These are phyloP conservation scores for Siphlonurus alternatus DNA, from an alignment of 2,888 invertebrate genomes.

Conservation along the genomic window DNA sequence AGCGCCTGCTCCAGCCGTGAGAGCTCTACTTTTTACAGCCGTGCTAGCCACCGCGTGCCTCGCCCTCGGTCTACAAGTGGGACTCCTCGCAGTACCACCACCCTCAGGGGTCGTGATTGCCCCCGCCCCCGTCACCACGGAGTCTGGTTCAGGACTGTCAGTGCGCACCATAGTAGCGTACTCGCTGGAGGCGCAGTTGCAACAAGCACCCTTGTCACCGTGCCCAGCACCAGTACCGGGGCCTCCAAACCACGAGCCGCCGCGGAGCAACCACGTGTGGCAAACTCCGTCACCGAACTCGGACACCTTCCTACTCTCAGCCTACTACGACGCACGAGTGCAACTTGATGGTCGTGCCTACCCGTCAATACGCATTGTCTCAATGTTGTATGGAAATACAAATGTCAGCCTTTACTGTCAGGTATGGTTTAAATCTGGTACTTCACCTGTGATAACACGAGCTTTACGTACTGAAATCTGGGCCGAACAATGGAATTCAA, in stretches of 20 bases:
- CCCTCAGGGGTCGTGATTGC: not conserved
- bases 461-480: constrained; percentile 42
- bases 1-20: not conserved
- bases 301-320: constrained; percentile 33
- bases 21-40: not conserved
- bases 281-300: constrained; percentile 18
- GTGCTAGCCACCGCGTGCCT: not conserved
- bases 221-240: constrained; percentile 22
- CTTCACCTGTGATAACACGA: constrained; percentile 35
- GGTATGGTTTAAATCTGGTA: constrained; percentile 29
- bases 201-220: constrained; percentile 32
- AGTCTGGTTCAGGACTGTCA: not conserved
- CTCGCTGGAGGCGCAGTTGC: constrained; percentile 36
- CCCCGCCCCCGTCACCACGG: not conserved
- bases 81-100: not conserved
- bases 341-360: constrained; percentile 27
- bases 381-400: constrained; percentile 22
- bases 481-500: constrained; percentile 41
- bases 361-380: constrained; percentile 23
- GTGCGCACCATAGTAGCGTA: constrained; percentile 37
- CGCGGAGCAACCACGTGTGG: constrained; percentile 9
- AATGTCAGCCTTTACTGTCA: constrained; percentile 36
- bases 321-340: constrained; percentile 35
- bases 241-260: not conserved
- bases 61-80: not conserved